Conservation (phyloP, 2,797 vertebrate species). For the Falco cherrug region DNA sequence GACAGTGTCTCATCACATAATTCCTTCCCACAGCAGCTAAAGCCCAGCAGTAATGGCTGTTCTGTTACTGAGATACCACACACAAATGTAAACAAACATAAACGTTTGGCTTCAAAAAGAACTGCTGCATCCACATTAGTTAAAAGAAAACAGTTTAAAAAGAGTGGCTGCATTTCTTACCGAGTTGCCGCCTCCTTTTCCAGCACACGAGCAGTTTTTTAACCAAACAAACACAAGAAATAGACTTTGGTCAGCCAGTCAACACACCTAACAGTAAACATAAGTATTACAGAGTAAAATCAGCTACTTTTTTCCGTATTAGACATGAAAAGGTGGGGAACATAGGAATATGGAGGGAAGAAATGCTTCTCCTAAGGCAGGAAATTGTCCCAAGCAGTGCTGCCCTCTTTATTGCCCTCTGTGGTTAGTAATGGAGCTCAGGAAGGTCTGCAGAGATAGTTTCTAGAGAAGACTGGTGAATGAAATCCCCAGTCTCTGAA, state of each 20-base stretch:
- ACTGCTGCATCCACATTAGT: background rate
- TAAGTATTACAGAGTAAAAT: background rate
- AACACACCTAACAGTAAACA: conserved; percentile 8
- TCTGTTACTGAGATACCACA: conserved; percentile 31
- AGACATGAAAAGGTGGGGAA: background rate
- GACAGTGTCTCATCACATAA: background rate
- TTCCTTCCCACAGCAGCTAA: conserved; percentile 20
- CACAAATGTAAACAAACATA: background rate
- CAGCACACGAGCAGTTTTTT: background rate
- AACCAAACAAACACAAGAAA: background rate
- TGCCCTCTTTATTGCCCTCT: background rate
- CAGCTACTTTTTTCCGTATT: background rate
- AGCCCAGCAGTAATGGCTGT: background rate
- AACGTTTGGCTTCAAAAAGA: conserved; percentile 5
- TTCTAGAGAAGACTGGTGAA: background rate
- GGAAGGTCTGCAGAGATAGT: background rate
- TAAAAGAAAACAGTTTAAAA: conserved; percentile 5
- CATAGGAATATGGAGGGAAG: background rate
- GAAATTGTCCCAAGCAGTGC: background rate
- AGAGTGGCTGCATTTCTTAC: conserved; percentile 15
- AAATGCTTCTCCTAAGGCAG: background rate
- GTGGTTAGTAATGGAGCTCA: background rate
- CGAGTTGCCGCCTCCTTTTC: background rate
- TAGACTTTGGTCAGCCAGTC: background rate
- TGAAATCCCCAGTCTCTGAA: background rate